Percentiles rank a stretch among this genome's conserved stretches.
phyloP scores from a whole-genome alignment of 2,113 vertebrate species.

The Tachysurus fulvidraco region DNA sequence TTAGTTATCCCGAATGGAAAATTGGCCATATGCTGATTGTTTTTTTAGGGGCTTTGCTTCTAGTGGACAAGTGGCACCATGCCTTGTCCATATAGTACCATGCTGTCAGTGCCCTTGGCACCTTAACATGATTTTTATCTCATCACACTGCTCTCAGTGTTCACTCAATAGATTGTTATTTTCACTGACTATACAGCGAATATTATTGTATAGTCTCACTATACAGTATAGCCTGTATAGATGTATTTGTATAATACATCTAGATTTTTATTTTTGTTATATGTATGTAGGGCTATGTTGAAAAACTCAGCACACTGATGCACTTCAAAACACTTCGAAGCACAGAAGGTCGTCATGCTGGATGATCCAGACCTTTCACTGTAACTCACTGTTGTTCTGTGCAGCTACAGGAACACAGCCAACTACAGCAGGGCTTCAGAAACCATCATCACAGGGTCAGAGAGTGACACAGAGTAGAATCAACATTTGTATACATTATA shows the following conservation, averaged over 20 bases:
- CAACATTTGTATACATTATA: background rate
- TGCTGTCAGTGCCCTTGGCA: background rate
- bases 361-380: background rate
- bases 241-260: background rate
- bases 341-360: background rate
- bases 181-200: background rate
- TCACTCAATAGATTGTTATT: constrained; percentile 14
- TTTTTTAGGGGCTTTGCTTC: constrained; percentile 18
- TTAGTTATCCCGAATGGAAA: background rate
- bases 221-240: too few species aligned
- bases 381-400: background rate
- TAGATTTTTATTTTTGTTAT: background rate
- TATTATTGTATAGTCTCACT: too few species aligned
- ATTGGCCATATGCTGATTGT: constrained; percentile 52
- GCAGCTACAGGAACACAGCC: constrained; percentile 18
- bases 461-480: background rate
- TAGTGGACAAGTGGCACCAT: constrained; percentile 30
- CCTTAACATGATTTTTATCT: background rate
- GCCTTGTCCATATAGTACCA: background rate
- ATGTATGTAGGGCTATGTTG: background rate
- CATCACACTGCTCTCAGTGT: constrained; percentile 7
- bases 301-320: background rate
- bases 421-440: constrained; percentile 24
- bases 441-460: constrained; percentile 1
- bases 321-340: background rate